These are phyloP conservation scores for Lasioglossum figueresi DNA, from an alignment of 2,888 invertebrate species.

Conservation along the genomic window DNA sequence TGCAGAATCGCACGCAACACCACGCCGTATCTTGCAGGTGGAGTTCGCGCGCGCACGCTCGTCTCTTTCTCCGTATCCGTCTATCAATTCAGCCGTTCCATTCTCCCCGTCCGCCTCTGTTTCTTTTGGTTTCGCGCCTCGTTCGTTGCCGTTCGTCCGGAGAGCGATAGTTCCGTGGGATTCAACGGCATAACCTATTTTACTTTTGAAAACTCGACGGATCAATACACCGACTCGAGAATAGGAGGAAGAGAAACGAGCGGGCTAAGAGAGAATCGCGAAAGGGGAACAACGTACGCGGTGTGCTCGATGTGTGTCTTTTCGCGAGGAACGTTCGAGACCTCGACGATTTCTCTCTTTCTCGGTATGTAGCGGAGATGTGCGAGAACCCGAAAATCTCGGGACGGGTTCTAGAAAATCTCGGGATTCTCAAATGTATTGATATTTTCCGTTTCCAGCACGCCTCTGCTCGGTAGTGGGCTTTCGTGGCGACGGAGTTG, in stretches of 20 bases:
- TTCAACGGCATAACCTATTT: constrained; percentile 63
- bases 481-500: neutral
- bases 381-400: neutral
- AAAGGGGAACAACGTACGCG: constrained; percentile 34
- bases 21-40: neutral
- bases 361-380: neutral
- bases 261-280: constrained; percentile 32
- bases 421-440: neutral
- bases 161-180: constrained; percentile 37
- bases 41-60: neutral
- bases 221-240: constrained; percentile 51
- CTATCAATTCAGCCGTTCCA: neutral
- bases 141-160: constrained; percentile 32
- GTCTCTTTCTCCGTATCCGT: neutral
- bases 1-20: neutral
- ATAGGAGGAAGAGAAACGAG: constrained; percentile 54
- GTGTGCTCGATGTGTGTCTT: constrained; percentile 25
- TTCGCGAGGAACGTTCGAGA: neutral
- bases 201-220: constrained; percentile 69
- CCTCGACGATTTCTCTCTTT: neutral
- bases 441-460: neutral
- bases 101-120: constrained; percentile 27
- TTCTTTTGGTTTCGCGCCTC: constrained; percentile 46
- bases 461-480: no score
- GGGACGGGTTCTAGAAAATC: neutral